Percentiles rank a stretch among this genome's conserved stretches.
Evolutionary conservation across 53 echinoderm and acorn worm species (phyloP).

Genomic region (Echinarachnius parma): DNA sequence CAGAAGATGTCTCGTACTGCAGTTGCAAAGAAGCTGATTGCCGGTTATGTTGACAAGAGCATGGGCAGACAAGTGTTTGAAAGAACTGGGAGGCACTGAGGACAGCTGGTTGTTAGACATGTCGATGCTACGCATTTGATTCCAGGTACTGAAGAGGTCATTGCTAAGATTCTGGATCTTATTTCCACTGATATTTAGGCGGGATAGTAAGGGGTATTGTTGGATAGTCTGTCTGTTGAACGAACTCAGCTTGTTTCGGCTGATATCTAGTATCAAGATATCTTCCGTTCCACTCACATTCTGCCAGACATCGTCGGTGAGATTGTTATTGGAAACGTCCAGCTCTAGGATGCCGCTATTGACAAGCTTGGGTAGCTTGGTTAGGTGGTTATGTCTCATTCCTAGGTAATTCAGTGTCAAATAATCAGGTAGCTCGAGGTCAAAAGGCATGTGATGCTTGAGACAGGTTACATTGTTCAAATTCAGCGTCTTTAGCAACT

Average conservation of each 20-base stretch:
- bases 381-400: constrained; percentile 4
- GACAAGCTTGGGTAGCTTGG: not conserved
- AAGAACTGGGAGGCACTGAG: not conserved
- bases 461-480: constrained; percentile 16
- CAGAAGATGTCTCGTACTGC: not conserved
- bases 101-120: constrained; percentile 16
- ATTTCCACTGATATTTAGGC: constrained; percentile 7
- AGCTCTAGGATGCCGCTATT: not conserved
- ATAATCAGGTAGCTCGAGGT: not conserved
- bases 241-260: not conserved
- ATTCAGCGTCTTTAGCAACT: too few relatives aligned
- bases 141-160: not conserved
- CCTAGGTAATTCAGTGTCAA: not conserved
- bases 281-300: not conserved
- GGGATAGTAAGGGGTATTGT: not conserved
- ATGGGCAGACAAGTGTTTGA: not conserved
- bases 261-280: not conserved
- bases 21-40: constrained; percentile 6
- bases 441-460: not conserved
- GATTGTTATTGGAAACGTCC: constrained; percentile 15
- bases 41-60: not conserved
- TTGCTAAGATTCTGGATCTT: not conserved
- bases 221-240: not conserved
- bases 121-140: not conserved
- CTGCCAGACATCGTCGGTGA: not conserved